Conservation (phyloP, 2,888 invertebrate species). For the Synanthedon tipuliformis region DNA sequence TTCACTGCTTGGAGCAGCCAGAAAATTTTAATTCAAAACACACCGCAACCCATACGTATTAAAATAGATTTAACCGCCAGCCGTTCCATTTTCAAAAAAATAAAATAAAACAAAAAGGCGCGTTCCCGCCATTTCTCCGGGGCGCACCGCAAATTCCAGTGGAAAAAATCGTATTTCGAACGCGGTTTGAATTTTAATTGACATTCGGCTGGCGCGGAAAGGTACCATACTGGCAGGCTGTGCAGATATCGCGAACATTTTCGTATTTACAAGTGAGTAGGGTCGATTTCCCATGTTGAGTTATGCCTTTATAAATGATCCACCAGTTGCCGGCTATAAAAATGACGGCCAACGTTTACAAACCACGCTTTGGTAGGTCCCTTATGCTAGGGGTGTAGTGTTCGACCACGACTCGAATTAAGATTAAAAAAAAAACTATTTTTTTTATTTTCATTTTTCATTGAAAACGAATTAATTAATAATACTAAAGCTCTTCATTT, state of each 20-base stretch:
- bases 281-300: slow-evolving; percentile 18
- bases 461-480: no score
- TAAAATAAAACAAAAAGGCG: slow-evolving; percentile 64
- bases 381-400: no score
- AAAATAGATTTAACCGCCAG: slow-evolving; percentile 68
- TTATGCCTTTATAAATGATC: slow-evolving; percentile 15
- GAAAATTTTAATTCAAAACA: slow-evolving; percentile 65
- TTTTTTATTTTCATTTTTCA: no score
- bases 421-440: no score
- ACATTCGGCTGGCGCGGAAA: slow-evolving; percentile 49
- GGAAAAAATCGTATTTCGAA: slow-evolving; percentile 71
- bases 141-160: slow-evolving; percentile 65
- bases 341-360: slow-evolving; percentile 31
- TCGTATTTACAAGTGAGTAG: slow-evolving; percentile 45
- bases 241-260: slow-evolving; percentile 47
- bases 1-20: slow-evolving; percentile 45
- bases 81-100: slow-evolving; percentile 61
- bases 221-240: slow-evolving; percentile 28
- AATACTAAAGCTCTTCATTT: no score
- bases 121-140: slow-evolving; percentile 63
- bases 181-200: slow-evolving; percentile 72
- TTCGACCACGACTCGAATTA: no score
- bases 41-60: slow-evolving; percentile 65
- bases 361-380: no score
- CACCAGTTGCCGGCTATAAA: slow-evolving; percentile 47